These are phyloP conservation scores for Rhagium mordax DNA, from an alignment of 2,888 invertebrate species.

Conservation along the genomic window DNA sequence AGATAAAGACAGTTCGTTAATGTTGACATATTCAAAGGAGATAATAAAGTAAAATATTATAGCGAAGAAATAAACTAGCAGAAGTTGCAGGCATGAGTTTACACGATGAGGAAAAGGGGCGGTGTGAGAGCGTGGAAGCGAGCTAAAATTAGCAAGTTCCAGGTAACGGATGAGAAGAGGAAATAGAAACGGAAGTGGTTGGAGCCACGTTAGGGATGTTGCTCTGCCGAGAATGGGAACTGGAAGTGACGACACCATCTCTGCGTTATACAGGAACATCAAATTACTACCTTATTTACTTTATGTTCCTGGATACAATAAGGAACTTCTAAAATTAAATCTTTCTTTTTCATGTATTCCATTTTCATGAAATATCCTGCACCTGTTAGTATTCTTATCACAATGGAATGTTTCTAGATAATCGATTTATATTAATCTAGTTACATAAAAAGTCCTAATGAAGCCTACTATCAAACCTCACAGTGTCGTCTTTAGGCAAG, in stretches of 20 bases:
- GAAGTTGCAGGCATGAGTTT: slow-evolving; percentile 13
- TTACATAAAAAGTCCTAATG: too few species aligned
- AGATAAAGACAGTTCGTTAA: slow-evolving; percentile 11
- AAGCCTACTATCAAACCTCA: too few species aligned
- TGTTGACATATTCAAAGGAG: slow-evolving; percentile 1
- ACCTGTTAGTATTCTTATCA: background rate
- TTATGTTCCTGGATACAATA: slow-evolving; percentile 25
- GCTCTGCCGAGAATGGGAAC: slow-evolving; percentile 47
- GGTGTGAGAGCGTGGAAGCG: slow-evolving; percentile 22
- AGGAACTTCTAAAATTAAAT: slow-evolving; percentile 25
- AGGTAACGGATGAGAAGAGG: slow-evolving; percentile 52
- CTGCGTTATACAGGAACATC: slow-evolving; percentile 36
- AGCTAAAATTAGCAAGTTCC: slow-evolving; percentile 50
- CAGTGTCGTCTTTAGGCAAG: too few species aligned
- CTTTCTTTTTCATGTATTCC: background rate
- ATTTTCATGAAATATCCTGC: background rate
- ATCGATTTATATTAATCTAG: too few species aligned
- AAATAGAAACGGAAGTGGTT: slow-evolving; percentile 61
- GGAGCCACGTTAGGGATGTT: slow-evolving; percentile 53
- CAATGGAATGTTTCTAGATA: too few species aligned
- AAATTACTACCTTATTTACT: slow-evolving; percentile 40
- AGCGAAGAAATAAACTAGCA: slow-evolving; percentile 21
- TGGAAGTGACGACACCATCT: slow-evolving; percentile 51
- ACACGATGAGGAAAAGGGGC: slow-evolving; percentile 2
- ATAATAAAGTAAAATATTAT: slow-evolving; percentile 1